phyloP scores from a whole-genome alignment of 2,113 vertebrate genomes.

The Xenopus laevis region DNA sequence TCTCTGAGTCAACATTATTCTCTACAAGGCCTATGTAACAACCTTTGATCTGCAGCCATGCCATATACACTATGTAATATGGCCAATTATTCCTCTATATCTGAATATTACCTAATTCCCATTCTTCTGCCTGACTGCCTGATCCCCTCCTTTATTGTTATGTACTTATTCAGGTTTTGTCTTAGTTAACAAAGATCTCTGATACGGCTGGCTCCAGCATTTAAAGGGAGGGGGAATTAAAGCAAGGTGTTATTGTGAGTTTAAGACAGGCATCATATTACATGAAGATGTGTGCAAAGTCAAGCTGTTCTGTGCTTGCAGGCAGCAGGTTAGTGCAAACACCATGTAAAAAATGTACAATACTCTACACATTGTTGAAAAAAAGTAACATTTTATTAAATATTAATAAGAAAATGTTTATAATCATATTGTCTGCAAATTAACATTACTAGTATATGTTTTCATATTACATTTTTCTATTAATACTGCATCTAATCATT shows the following conservation, averaged over 20 bases:
- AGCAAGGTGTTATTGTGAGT: conserved; percentile 49
- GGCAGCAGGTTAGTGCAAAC: conserved; percentile 53
- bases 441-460: too few relatives aligned
- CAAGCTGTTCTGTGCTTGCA: conserved; percentile 50
- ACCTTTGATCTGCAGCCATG: conserved; percentile 3
- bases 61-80: conserved; percentile 6
- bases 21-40: not conserved
- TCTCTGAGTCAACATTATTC: not conserved
- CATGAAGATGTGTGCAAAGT: conserved; percentile 44
- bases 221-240: conserved; percentile 51
- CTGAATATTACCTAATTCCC: conserved; percentile 46
- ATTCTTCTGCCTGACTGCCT: conserved; percentile 47
- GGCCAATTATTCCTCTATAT: conserved; percentile 1
- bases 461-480: too few relatives aligned
- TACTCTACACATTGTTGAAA: too few relatives aligned
- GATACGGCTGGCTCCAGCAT: conserved; percentile 48
- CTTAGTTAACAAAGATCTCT: conserved; percentile 58
- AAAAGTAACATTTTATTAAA: too few relatives aligned
- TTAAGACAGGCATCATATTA: conserved; percentile 52
- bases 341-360: not conserved
- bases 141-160: conserved; percentile 49
- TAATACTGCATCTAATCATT: too few relatives aligned
- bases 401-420: too few relatives aligned
- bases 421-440: too few relatives aligned
- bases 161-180: conserved; percentile 48